Evolutionary conservation across 2,113 vertebrate genomes (phyloP).

Genomic region (Sprattus sprattus): DNA sequence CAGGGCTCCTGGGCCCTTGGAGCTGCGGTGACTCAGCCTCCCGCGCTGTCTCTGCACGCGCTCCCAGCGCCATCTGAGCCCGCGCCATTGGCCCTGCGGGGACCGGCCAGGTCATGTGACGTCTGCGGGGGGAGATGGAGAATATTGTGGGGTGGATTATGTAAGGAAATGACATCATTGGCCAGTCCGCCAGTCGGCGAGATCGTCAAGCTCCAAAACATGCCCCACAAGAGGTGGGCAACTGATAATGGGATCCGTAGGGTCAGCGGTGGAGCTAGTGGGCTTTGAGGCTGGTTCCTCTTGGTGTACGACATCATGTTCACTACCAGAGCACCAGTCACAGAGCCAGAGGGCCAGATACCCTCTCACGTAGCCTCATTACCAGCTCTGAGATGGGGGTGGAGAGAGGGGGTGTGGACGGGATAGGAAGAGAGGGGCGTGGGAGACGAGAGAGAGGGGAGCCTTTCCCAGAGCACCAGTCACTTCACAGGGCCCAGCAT

Average conservation of each 20-base stretch:
- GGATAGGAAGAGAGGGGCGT: conserved; percentile 14
- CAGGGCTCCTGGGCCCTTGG: too few species aligned
- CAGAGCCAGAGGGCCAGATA: background rate
- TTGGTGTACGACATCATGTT: too few species aligned
- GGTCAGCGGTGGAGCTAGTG: too few species aligned
- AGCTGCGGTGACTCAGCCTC: too few species aligned
- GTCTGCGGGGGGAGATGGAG: too few species aligned
- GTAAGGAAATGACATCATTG: too few species aligned
- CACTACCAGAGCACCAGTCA: background rate
- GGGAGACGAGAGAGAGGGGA: background rate
- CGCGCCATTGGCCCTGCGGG: too few species aligned
- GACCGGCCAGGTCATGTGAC: too few species aligned
- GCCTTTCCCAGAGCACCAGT: background rate
- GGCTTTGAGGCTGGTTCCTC: background rate
- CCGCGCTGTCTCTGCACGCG: too few species aligned
- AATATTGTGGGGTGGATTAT: too few species aligned
- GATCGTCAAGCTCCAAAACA: background rate
- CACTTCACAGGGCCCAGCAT: conserved; percentile 16
- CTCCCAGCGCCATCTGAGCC: too few species aligned
- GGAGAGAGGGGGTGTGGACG: background rate
- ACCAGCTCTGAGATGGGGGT: background rate
- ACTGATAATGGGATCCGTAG: background rate
- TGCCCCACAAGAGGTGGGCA: background rate
- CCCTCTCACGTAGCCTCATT: background rate
- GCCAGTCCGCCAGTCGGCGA: background rate